Conservation (phyloP, 2,113 vertebrate species). For the Nycticebus coucang region DNA sequence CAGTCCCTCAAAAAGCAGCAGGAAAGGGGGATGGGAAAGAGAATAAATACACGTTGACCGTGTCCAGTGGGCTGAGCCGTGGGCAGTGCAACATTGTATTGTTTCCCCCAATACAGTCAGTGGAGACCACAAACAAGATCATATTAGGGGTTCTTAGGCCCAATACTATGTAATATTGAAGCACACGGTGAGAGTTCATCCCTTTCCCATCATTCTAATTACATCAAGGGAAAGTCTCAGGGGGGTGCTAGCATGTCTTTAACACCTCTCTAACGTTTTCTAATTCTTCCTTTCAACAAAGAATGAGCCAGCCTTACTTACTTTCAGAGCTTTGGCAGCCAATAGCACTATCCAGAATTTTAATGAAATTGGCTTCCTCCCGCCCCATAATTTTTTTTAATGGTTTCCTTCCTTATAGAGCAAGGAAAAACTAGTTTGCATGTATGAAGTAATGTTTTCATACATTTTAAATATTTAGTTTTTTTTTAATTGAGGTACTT, state of each 20-base stretch:
- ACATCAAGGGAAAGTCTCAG: neutral
- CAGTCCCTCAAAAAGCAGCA: neutral
- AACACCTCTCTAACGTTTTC: neutral
- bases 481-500: neutral
- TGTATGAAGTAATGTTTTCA: neutral
- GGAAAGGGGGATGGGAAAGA: neutral
- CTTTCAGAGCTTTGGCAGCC: neutral
- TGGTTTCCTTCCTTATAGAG: neutral
- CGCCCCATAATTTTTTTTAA: neutral
- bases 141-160: neutral
- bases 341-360: slow-evolving; percentile 16
- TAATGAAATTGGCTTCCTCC: neutral
- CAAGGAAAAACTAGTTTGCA: neutral
- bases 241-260: neutral
- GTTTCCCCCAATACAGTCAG: no score
- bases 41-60: neutral
- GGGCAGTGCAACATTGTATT: no score
- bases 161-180: neutral
- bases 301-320: neutral
- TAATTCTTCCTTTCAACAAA: slow-evolving; percentile 6
- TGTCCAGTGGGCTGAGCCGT: neutral
- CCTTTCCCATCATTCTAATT: neutral
- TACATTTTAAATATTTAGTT: neutral
- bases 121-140: neutral
- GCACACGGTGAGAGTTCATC: neutral